Evolutionary conservation across 1,140 invertebrate species (phyloP).

Genomic region (Vanessa atalanta): DNA sequence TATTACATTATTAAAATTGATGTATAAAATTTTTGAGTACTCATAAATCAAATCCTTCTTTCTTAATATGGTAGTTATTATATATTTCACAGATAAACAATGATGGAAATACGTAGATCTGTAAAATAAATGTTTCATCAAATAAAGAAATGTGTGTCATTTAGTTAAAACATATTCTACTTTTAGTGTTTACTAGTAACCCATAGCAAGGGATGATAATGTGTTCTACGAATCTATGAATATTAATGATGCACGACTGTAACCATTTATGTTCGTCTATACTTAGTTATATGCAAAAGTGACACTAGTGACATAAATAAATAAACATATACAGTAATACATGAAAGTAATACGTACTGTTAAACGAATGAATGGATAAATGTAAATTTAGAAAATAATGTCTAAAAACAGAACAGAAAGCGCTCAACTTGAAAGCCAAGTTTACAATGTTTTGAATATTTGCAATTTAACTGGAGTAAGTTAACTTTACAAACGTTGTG

Average conservation of each 20-base stretch:
- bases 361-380: slow-evolving; percentile 1
- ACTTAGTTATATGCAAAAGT: slow-evolving; percentile 3
- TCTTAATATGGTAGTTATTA: too few relatives aligned
- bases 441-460: slow-evolving; percentile 76
- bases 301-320: slow-evolving; percentile 5
- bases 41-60: too few relatives aligned
- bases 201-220: slow-evolving; percentile 28
- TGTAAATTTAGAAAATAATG: slow-evolving; percentile 9
- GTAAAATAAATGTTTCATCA: background rate
- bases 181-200: slow-evolving; percentile 3
- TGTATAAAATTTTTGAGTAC: too few relatives aligned
- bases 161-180: background rate
- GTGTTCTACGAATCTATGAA: slow-evolving; percentile 35
- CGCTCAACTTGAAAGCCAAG: slow-evolving; percentile 50
- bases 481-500: slow-evolving; percentile 76
- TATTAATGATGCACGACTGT: slow-evolving; percentile 35
- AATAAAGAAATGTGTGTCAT: background rate
- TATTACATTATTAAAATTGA: too few relatives aligned
- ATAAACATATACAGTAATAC: slow-evolving; percentile 8
- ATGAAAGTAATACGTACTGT: background rate
- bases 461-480: slow-evolving; percentile 72
- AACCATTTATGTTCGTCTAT: slow-evolving; percentile 18
- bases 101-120: too few relatives aligned
- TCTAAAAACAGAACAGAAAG: slow-evolving; percentile 34
- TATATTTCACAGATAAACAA: too few relatives aligned